phyloP scores from a whole-genome alignment of 2,888 invertebrate genomes.

The Beris chalybata region DNA sequence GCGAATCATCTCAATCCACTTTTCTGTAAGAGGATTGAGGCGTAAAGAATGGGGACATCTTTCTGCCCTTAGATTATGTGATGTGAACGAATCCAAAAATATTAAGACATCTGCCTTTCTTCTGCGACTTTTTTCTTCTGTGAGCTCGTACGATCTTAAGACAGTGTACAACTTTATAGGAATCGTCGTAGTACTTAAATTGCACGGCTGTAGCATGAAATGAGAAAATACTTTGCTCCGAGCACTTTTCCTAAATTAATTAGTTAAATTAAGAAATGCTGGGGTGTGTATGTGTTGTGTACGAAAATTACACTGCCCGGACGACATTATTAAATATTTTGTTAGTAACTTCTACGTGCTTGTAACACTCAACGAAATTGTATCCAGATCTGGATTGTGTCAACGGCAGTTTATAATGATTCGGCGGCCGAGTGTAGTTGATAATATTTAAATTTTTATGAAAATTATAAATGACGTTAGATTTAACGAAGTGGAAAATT shows the following conservation, averaged over 20 bases:
- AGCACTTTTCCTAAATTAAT: conserved; percentile 37
- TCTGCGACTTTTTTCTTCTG: conserved; percentile 9
- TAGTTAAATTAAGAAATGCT: conserved; percentile 35
- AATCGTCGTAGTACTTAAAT: conserved; percentile 9
- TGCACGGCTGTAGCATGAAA: conserved; percentile 25
- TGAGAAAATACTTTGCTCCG: conserved; percentile 28
- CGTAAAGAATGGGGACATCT: conserved; percentile 34
- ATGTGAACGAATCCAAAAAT: conserved; percentile 33
- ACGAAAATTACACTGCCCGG: neutral
- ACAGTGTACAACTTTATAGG: neutral
- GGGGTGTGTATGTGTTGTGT: conserved; percentile 11
- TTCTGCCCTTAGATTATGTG: conserved; percentile 31
- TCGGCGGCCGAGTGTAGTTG: too few species aligned
- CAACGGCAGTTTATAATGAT: conserved; percentile 1
- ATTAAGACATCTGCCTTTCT: conserved; percentile 36
- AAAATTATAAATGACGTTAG: too few species aligned
- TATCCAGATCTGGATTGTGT: conserved; percentile 7
- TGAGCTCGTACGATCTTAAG: neutral
- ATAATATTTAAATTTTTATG: too few species aligned
- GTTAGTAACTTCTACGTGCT: conserved; percentile 19
- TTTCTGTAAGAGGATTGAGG: conserved; percentile 28
- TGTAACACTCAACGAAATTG: conserved; percentile 23
- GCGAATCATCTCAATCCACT: conserved; percentile 24
- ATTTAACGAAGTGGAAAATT: neutral
- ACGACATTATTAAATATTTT: conserved; percentile 7